phyloP scores from a whole-genome alignment of 2,113 vertebrate species.

The Leptocoma aspasia region DNA sequence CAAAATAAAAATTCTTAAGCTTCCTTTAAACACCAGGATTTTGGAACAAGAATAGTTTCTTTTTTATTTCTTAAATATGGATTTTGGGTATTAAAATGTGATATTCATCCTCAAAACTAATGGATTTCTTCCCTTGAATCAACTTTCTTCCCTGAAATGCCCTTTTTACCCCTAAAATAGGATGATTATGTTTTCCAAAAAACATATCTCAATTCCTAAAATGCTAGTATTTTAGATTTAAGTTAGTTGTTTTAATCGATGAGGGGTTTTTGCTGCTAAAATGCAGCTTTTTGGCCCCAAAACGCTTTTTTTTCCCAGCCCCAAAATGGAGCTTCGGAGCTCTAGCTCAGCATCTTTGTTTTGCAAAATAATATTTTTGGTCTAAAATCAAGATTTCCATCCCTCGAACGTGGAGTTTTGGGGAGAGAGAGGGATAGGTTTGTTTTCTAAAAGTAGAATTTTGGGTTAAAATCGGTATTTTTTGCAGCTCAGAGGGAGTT shows the following conservation, averaged over 20 bases:
- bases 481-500: background rate
- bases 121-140: accelerated
- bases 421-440: accelerated
- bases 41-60: accelerated
- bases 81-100: accelerated
- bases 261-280: accelerated
- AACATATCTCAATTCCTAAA: accelerated
- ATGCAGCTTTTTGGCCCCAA: accelerated
- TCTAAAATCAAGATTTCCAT: background rate
- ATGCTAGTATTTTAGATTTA: accelerated
- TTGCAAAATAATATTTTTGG: accelerated
- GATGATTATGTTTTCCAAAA: accelerated
- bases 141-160: background rate
- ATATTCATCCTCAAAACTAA: accelerated
- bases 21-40: accelerated
- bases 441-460: accelerated
- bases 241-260: accelerated
- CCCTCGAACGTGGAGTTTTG: accelerated
- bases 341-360: background rate
- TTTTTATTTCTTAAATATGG: accelerated
- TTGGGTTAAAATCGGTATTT: accelerated
- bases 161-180: accelerated
- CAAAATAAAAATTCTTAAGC: accelerated
- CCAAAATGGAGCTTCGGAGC: background rate
- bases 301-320: background rate